Evolutionary conservation across 2,113 vertebrate species (phyloP).

Genomic region (Atlantisia rogersi): DNA sequence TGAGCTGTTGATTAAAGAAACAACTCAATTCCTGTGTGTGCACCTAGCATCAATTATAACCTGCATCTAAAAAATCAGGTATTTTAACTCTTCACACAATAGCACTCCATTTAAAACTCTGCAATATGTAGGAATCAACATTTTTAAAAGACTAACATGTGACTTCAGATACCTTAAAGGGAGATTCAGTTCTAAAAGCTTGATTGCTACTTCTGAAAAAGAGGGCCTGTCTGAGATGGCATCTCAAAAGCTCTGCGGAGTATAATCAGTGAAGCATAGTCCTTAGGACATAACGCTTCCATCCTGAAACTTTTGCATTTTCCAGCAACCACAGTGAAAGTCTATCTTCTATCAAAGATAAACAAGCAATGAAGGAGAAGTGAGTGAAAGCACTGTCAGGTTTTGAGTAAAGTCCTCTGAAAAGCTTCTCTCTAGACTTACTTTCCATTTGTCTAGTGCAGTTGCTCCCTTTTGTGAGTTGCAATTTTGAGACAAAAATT

Average conservation of each 20-base stretch:
- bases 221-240: neutral
- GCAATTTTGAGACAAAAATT: neutral
- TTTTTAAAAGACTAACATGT: neutral
- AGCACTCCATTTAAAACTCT: neutral
- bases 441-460: neutral
- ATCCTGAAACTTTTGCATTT: neutral
- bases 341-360: neutral
- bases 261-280: neutral
- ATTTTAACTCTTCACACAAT: neutral
- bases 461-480: neutral
- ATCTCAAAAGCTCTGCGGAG: neutral
- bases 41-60: neutral
- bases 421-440: neutral
- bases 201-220: neutral
- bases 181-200: neutral
- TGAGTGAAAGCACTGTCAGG: neutral
- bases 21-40: neutral
- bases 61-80: neutral
- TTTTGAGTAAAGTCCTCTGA: neutral
- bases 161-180: neutral
- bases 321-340: neutral
- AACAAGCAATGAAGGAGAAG: neutral
- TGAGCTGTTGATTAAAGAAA: constrained; percentile 23
- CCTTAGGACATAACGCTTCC: neutral
- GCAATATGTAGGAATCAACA: neutral